Conservation (phyloP, 2,113 vertebrate genomes). For the Vicugna pacos region DNA sequence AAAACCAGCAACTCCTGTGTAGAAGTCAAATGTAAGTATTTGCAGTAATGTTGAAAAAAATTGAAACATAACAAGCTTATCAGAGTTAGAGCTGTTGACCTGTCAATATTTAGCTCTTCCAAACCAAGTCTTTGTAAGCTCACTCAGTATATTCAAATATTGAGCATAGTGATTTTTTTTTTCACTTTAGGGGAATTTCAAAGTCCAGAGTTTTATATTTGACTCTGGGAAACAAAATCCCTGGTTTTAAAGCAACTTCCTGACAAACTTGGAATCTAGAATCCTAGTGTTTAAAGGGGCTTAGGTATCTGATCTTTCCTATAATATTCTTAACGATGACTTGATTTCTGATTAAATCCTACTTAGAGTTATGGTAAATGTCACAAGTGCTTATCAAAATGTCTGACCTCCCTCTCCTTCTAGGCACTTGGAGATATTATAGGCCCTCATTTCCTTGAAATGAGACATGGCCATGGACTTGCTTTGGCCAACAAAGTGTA, state of each 20-base stretch:
- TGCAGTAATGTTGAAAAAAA: slow-evolving; percentile 42
- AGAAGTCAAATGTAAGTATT: slow-evolving; percentile 73
- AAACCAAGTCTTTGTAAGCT: slow-evolving; percentile 60
- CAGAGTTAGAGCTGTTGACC: slow-evolving; percentile 55
- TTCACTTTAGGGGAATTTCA: background rate
- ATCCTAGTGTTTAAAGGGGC: slow-evolving; percentile 32
- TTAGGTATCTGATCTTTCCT: slow-evolving; percentile 15
- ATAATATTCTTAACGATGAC: slow-evolving; percentile 14
- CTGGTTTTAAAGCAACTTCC: slow-evolving; percentile 10
- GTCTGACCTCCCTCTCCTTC: background rate
- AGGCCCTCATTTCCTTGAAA: background rate
- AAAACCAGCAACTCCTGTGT: slow-evolving; percentile 67
- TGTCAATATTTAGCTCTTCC: slow-evolving; percentile 70
- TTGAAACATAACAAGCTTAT: slow-evolving; percentile 36
- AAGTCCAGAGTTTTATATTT: slow-evolving; percentile 44
- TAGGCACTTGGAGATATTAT: background rate
- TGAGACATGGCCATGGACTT: background rate
- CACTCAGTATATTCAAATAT: slow-evolving; percentile 61
- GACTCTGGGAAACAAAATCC: background rate
- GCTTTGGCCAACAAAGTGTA: background rate
- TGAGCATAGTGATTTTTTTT: slow-evolving; percentile 68
- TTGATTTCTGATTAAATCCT: slow-evolving; percentile 13
- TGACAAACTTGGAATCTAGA: slow-evolving; percentile 37
- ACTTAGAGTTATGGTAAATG: background rate
- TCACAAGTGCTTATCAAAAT: background rate